These are phyloP conservation scores for Lemur catta DNA, from an alignment of 2,797 vertebrate genomes.

Conservation along the genomic window DNA sequence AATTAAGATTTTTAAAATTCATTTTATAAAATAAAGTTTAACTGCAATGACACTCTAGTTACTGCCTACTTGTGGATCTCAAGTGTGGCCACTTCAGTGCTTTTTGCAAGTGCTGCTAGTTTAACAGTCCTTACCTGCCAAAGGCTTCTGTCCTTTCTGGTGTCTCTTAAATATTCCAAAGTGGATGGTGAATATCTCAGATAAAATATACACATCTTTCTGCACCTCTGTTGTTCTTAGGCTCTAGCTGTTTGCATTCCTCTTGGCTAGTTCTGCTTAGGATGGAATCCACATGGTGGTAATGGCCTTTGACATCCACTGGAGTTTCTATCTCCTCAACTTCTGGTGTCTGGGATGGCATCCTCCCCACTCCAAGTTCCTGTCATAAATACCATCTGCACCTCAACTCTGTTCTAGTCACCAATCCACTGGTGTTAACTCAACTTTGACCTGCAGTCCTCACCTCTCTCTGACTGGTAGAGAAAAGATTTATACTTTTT, in stretches of 20 bases:
- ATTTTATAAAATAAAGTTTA: conserved; percentile 11
- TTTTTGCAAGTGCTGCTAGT: neutral
- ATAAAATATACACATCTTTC: neutral
- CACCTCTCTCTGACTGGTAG: neutral
- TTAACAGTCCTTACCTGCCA: neutral
- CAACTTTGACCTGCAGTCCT: neutral
- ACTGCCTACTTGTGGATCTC: neutral
- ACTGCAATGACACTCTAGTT: neutral
- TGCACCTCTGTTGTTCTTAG: neutral
- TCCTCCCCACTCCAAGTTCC: neutral
- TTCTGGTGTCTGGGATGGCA: neutral
- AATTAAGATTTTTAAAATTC: neutral
- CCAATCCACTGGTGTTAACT: neutral
- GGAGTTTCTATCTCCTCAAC: neutral
- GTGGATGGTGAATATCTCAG: neutral
- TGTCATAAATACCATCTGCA: neutral
- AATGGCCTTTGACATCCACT: neutral
- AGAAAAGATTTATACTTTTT: neutral
- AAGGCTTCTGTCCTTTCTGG: neutral
- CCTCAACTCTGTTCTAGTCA: neutral
- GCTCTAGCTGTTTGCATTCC: neutral
- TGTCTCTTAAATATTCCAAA: conserved; percentile 3
- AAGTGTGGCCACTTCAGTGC: neutral
- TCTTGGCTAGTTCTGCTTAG: neutral
- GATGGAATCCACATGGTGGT: neutral